Percentiles rank a stretch among this genome's conserved stretches.
Conservation (phyloP, 2,113 vertebrate species). For the Spea bombifrons region DNA sequence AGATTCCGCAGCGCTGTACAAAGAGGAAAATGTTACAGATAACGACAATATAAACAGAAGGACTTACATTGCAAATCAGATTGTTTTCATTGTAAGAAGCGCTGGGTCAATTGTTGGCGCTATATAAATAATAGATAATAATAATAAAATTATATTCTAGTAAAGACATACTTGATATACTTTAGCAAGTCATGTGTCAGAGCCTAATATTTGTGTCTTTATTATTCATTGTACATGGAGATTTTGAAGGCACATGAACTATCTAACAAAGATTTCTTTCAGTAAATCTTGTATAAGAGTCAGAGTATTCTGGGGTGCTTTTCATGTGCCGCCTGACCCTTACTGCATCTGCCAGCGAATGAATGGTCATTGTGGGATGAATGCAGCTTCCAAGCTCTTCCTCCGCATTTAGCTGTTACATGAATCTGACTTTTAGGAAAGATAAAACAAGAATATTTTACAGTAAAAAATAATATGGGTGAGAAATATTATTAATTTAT, state of each 20-base stretch:
- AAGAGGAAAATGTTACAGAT: no score
- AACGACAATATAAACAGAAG: no score
- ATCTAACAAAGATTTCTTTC: slow-evolving; percentile 42
- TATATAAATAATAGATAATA: no score
- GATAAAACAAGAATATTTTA: background rate
- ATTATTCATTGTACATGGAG: slow-evolving; percentile 20
- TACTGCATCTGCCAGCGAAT: slow-evolving; percentile 34
- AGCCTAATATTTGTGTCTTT: background rate
- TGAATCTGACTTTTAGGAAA: background rate
- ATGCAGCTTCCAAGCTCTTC: slow-evolving; percentile 10
- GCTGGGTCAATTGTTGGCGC: no score
- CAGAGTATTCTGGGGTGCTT: slow-evolving; percentile 16
- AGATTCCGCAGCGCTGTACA: no score
- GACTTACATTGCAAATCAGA: no score
- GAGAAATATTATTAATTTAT: no score
- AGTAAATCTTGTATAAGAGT: slow-evolving; percentile 26
- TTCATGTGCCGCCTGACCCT: slow-evolving; percentile 29
- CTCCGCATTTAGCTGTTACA: background rate
- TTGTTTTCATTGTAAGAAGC: no score
- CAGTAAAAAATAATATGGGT: background rate
- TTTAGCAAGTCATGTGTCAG: background rate
- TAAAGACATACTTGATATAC: no score
- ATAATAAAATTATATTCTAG: no score
- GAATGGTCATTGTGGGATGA: slow-evolving; percentile 43
- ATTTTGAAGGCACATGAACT: slow-evolving; percentile 1